A percentile compares a stretch with the other conserved stretches of the same genome.
Evolutionary conservation across 1,140 invertebrate genomes (phyloP).

Genomic region (Euglossa dilemma): DNA sequence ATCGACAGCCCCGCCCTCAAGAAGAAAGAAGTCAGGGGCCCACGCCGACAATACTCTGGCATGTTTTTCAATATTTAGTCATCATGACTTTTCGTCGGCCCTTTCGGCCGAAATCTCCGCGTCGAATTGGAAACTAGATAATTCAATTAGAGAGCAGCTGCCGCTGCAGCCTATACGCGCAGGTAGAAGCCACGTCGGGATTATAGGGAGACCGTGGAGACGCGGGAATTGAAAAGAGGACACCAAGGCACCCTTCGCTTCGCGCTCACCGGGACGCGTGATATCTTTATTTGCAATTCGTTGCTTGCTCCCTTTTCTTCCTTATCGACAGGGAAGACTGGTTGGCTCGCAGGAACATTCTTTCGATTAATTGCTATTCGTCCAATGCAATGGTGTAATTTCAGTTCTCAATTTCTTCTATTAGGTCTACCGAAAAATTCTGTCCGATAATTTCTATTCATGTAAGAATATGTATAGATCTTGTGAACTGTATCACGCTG

Average conservation of each 20-base stretch:
- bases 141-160: slow-evolving; percentile 82
- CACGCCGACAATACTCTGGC: slow-evolving; percentile 75
- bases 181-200: slow-evolving; percentile 54
- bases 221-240: slow-evolving; percentile 9
- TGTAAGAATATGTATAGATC: no score
- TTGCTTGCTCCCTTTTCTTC: no score
- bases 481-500: no score
- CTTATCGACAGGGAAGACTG: not conserved
- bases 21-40: slow-evolving; percentile 47
- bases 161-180: slow-evolving; percentile 58
- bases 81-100: slow-evolving; percentile 82
- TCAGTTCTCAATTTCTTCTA: no score
- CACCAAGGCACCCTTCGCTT: slow-evolving; percentile 31
- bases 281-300: slow-evolving; percentile 56
- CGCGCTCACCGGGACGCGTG: slow-evolving; percentile 17
- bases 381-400: no score
- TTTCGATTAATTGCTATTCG: no score
- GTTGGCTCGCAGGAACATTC: not conserved
- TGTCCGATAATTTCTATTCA: no score
- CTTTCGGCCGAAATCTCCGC: slow-evolving; percentile 79
- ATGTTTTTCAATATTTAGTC: slow-evolving; percentile 83
- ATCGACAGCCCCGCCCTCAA: slow-evolving; percentile 60
- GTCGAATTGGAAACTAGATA: slow-evolving; percentile 83
- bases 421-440: no score
- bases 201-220: slow-evolving; percentile 41